A percentile compares a stretch with the other conserved stretches of the same genome.
Evolutionary conservation across 2,113 vertebrate species (phyloP).

Genomic region (Salvelinus fontinalis): DNA sequence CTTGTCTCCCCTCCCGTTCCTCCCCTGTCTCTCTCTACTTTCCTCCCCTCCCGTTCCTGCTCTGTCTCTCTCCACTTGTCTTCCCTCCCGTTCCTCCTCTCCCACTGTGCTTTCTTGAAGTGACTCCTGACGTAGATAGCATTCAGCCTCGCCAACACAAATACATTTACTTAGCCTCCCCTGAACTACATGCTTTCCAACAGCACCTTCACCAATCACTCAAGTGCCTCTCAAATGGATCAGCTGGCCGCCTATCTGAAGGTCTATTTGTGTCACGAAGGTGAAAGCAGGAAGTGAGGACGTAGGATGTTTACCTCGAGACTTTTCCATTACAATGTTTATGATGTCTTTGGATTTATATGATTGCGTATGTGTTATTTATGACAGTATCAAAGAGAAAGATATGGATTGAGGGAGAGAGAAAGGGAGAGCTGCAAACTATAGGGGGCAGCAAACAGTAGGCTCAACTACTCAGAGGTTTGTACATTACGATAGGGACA

Average conservation of each 20-base stretch:
- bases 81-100: too few relatives aligned
- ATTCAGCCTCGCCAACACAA: conserved; percentile 28
- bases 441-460: conserved; percentile 82
- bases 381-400: background rate
- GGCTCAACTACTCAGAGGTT: conserved; percentile 19
- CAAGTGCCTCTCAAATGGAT: conserved; percentile 54
- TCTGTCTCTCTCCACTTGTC: too few relatives aligned
- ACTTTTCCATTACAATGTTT: conserved; percentile 42
- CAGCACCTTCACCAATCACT: conserved; percentile 40
- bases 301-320: conserved; percentile 52
- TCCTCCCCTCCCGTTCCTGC: too few relatives aligned
- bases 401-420: background rate
- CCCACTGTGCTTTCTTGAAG: background rate
- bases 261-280: conserved; percentile 40
- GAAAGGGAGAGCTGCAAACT: conserved; percentile 54
- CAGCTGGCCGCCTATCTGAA: conserved; percentile 55
- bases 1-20: background rate
- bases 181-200: conserved; percentile 12
- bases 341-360: conserved; percentile 40
- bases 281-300: conserved; percentile 21
- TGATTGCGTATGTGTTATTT: conserved; percentile 43
- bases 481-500: background rate
- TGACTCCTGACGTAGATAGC: background rate
- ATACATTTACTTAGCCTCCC: conserved; percentile 48
- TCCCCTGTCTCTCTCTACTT: too few relatives aligned